Evolutionary conservation across 2,113 vertebrate genomes (phyloP), one percentile per base, ranked within the genome.

Genomic region (Corythaixoides concolor): DNA sequence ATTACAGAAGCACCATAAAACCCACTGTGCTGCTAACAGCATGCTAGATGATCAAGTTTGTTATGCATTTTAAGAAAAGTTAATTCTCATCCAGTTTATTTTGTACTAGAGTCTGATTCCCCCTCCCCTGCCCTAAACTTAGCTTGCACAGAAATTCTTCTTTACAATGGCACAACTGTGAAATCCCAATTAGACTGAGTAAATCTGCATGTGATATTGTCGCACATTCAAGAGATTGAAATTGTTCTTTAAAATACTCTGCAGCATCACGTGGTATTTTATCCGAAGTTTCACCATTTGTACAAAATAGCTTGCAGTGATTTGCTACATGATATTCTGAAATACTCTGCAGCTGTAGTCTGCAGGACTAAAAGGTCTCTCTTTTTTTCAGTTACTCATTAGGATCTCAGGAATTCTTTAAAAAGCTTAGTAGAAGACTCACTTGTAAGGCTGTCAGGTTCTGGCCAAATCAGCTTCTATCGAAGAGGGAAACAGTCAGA

Each of bases 391-490:
- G 89, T 94, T 96, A 90, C 90, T 97, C 96, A 88, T 58, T 76
- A 95, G 74, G 33, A 96, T 97, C 94, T 97, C 89, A 95, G 88
- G 63, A 89, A 90, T 96, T 95, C 72, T 97, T 95, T 88, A 82
- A 91, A 94, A 96, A 92, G 33, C 78, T 97, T 90, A 92, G 68
- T 11, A 85, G 78, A 96, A 94, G 94, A 97, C 90, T 55, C 83
- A 95, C 47, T 92, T 95, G 68, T 5, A 97, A 85, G 53, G 33
- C 80, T 79, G 75, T 68, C 66, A 84, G 30, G 84, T 92, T 97
- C 68, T 20, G 9, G 37, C 67, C 41, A 95, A 93, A 95, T 77
- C 62, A 91, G 60, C 66, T 89, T 95, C 92, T 92, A 35, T 27
- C 23, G 6, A 88, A 92, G 81, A 49, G 21, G n/a, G 59, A 95